A percentile compares a stretch with the other conserved stretches of the same genome.
These are phyloP conservation scores for Drosophila subpulchrella DNA, from an alignment of 1,140 invertebrate species.

Conservation along the genomic window DNA sequence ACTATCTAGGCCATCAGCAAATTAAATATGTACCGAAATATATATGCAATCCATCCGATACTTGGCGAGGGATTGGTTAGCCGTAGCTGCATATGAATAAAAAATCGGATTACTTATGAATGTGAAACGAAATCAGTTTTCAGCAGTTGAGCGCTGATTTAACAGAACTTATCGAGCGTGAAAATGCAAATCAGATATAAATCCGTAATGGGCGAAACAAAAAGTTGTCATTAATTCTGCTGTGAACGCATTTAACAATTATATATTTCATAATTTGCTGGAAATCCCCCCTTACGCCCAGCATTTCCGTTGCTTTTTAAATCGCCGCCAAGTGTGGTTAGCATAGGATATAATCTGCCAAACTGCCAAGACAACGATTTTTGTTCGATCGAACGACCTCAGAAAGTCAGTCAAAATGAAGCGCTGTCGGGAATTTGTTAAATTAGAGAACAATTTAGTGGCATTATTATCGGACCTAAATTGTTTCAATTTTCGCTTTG, in stretches of 20 bases:
- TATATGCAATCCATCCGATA: constrained; percentile 33
- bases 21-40: constrained; percentile 49
- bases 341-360: constrained; percentile 32
- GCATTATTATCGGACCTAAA: constrained; percentile 37
- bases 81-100: constrained; percentile 5
- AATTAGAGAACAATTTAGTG: constrained; percentile 43
- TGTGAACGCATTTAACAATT: constrained; percentile 55
- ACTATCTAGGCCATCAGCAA: constrained; percentile 76
- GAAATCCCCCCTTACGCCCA: constrained; percentile 1
- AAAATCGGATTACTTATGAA: constrained; percentile 44
- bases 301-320: constrained; percentile 21
- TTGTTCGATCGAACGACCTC: constrained; percentile 19
- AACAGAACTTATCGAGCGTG: constrained; percentile 48
- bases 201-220: constrained; percentile 26
- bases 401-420: constrained; percentile 11
- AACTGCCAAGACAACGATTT: constrained; percentile 40
- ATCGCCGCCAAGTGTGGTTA: constrained; percentile 10
- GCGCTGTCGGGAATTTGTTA: constrained; percentile 16
- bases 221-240: constrained; percentile 59
- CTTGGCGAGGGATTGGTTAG: neutral
- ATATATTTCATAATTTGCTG: constrained; percentile 33
- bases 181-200: constrained; percentile 39
- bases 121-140: constrained; percentile 34
- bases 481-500: constrained; percentile 47
- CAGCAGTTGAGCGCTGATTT: constrained; percentile 51